A percentile compares a stretch with the other conserved stretches of the same genome.
These are phyloP conservation scores for Hyphantria cunea DNA, from an alignment of 1,140 invertebrate genomes.

Conservation along the genomic window DNA sequence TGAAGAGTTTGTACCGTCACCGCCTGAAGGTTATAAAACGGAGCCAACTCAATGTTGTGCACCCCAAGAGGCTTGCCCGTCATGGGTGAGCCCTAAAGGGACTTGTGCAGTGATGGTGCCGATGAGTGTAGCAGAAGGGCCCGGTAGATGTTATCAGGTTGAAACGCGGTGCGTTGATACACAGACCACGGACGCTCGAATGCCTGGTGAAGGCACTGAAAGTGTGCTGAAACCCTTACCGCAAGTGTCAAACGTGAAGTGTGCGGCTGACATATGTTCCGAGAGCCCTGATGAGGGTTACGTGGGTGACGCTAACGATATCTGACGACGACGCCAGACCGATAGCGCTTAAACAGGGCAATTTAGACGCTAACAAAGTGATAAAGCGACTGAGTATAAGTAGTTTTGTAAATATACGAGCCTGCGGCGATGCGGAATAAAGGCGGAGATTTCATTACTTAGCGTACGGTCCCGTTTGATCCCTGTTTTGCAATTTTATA, in stretches of 20 bases:
- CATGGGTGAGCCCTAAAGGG: constrained; percentile 69
- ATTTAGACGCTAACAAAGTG: constrained; percentile 71
- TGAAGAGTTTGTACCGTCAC: constrained; percentile 86
- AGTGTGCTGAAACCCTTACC: constrained; percentile 68
- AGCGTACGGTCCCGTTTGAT: constrained; percentile 28
- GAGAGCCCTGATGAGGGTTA: constrained; percentile 95
- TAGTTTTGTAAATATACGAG: constrained; percentile 65
- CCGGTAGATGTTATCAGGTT: constrained; percentile 68
- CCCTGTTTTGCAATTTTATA: constrained; percentile 37
- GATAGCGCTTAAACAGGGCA: constrained; percentile 72
- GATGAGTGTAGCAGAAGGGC: constrained; percentile 62
- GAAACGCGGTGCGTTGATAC: constrained; percentile 82
- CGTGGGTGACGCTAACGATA: constrained; percentile 88
- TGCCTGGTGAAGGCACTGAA: constrained; percentile 63
- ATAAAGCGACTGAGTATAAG: constrained; percentile 79
- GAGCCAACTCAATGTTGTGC: constrained; percentile 72
- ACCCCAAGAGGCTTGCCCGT: constrained; percentile 56
- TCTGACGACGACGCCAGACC: constrained; percentile 84
- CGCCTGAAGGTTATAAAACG: constrained; percentile 85
- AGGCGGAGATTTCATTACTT: constrained; percentile 22
- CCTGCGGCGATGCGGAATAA: constrained; percentile 19
- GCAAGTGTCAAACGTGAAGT: constrained; percentile 75
- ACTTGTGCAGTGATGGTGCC: constrained; percentile 73
- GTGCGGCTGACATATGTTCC: constrained; percentile 84
- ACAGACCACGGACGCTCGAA: constrained; percentile 79